phyloP scores from a whole-genome alignment of 2,797 vertebrate genomes.

The Steatocranus sp. region DNA sequence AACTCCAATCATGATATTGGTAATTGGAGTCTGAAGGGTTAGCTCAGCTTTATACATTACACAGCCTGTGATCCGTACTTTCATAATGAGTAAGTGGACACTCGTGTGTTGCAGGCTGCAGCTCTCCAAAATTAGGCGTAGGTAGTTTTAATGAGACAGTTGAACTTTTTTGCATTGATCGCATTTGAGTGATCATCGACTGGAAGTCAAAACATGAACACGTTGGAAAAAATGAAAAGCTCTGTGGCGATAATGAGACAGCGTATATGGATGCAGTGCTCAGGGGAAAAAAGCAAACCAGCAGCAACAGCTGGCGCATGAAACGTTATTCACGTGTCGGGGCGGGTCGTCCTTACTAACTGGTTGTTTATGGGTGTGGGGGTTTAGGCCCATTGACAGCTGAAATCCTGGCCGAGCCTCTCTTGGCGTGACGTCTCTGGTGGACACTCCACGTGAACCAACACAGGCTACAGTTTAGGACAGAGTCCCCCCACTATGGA shows the following conservation, averaged over 20 bases:
- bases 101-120: neutral
- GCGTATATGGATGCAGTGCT: neutral
- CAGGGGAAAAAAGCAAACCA: neutral
- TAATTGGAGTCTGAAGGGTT: neutral
- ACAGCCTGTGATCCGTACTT: neutral
- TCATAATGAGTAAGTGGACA: neutral
- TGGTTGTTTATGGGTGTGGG: conserved; percentile 5
- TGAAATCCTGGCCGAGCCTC: conserved; percentile 32
- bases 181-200: neutral
- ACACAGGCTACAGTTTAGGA: neutral
- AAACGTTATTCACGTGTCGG: conserved; percentile 36
- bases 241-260: neutral
- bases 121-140: neutral
- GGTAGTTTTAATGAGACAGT: neutral
- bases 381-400: conserved; percentile 18
- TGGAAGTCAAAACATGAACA: neutral
- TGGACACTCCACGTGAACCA: conserved; percentile 42
- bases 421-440: conserved; percentile 15
- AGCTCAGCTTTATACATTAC: neutral
- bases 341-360: conserved; percentile 9
- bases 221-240: neutral
- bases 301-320: conserved; percentile 31
- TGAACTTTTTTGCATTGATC: neutral
- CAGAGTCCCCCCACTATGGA: neutral
- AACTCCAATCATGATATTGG: neutral